These are phyloP conservation scores for Petrocephalus schoutedeni DNA, from an alignment of 2,797 vertebrate genomes.

Conservation along the genomic window DNA sequence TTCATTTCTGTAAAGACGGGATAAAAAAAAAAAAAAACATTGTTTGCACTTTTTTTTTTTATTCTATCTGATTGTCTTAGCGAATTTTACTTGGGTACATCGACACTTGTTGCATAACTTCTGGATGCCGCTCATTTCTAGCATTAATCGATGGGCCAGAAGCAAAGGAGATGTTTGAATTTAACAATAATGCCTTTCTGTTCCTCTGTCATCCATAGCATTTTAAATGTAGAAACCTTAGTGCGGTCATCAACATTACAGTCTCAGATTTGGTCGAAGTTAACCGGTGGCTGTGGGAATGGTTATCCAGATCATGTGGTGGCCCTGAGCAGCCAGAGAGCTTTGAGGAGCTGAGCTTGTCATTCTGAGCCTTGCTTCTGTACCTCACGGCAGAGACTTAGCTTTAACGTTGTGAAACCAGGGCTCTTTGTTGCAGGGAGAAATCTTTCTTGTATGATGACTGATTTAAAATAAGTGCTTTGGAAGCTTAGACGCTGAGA, in stretches of 20 bases:
- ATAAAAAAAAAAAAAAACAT: neutral
- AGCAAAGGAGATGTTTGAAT: neutral
- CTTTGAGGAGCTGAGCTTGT: neutral
- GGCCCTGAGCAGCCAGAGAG: neutral
- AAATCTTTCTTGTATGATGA: neutral
- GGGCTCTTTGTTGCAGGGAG: neutral
- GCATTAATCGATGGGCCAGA: neutral
- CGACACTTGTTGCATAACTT: slow-evolving; percentile 13
- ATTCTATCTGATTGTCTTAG: slow-evolving; percentile 38
- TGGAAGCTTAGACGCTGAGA: neutral
- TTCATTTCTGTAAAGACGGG: neutral
- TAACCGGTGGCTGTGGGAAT: neutral
- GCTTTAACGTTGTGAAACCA: neutral
- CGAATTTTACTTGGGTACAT: slow-evolving; percentile 32
- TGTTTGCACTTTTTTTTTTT: slow-evolving; percentile 30
- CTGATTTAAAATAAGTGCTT: slow-evolving; percentile 4
- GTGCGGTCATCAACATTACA: slow-evolving; percentile 2
- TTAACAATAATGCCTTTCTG: neutral
- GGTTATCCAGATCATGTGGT: neutral
- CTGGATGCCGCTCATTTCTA: neutral
- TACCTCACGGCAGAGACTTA: neutral
- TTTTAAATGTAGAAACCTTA: neutral
- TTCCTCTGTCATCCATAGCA: neutral
- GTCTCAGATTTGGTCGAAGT: neutral
- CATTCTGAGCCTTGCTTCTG: neutral